Base-by-base conservation (phyloP, 2,113 vertebrate genomes). In the Protobothrops mucrosquamatus region DNA sequence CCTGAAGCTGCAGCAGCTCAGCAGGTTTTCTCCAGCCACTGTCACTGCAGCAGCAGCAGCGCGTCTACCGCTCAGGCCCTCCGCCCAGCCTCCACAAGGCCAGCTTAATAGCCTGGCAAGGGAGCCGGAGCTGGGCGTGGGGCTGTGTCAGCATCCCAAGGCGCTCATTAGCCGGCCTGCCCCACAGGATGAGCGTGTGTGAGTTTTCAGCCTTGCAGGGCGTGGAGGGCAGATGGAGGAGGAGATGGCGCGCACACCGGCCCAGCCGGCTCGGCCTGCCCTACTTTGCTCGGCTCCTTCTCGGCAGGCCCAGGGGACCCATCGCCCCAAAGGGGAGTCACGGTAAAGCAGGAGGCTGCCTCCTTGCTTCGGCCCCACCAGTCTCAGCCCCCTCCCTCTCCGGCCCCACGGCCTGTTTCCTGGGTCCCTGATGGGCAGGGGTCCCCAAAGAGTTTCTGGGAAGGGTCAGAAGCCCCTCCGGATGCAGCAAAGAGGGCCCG, bases 121-220 rank as follows among this genome's bases (percentile, higher is more conserved):
- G 26, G 26, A 0, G 24, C 23, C 55, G 0, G 52, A 11, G 46
- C 8, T 0, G 7, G n/a, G 92, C 20, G 92, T 85, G 92, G 86
- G 46, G 26, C 48, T 54, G 86, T 20, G 85, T 87, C 46, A 51
- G 85, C 34, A 46, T 7, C 15, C n/a, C 26, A 3, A 64, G 81
- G 74, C 64, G 92, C 89, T 90, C 51, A 90, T 93, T 92, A 92
- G 10, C 6, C 2, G 26, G 88, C 88, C 92, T 59, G 88, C 88
- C 69, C 57, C 92, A 61, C 92, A 85, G 92, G 92, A 59, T 48
- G 69, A 93, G 92, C 15, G 23, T 57, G 91, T n/a, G 88, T 34
- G 55, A 29, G 24, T 26, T 6, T 18, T 1, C 39, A 43, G 89
- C 34, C 81, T 48, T n/a, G n/a, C n/a, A 54, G 92, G 92, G 92